Evolutionary conservation across 2,113 vertebrate species (phyloP).

Genomic region (Peromyscus maniculatus): DNA sequence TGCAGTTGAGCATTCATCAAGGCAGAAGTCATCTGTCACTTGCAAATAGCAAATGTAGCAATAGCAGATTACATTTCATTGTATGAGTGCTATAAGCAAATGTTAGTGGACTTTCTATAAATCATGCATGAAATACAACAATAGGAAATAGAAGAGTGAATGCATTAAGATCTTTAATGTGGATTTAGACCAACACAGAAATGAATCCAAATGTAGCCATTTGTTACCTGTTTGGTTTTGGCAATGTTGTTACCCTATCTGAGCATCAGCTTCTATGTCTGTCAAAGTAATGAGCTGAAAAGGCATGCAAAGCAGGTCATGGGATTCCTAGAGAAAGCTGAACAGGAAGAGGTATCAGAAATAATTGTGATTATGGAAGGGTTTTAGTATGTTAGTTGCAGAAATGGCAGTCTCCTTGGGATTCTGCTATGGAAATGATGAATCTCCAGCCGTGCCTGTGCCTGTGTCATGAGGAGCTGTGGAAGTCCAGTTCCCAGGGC

Average conservation of each 20-base stretch:
- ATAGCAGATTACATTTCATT: constrained; percentile 1
- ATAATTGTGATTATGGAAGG: background rate
- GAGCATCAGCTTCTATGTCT: background rate
- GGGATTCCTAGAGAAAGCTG: background rate
- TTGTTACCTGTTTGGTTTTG: background rate
- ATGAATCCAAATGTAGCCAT: background rate
- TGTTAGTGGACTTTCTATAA: background rate
- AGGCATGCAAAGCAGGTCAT: background rate
- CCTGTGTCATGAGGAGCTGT: background rate
- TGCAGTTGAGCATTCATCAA: background rate
- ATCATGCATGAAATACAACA: background rate
- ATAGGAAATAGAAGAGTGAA: background rate
- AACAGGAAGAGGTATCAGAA: background rate
- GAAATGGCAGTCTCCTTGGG: background rate
- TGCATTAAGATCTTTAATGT: background rate
- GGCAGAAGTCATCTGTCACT: background rate
- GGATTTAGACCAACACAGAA: constrained; percentile 8
- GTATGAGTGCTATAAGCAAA: background rate
- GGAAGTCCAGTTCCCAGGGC: background rate
- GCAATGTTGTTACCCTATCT: background rate
- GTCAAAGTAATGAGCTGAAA: background rate
- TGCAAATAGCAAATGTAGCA: constrained; percentile 26
- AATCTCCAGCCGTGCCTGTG: background rate
- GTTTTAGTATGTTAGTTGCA: background rate
- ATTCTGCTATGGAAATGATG: background rate